Conservation (phyloP, 2,113 vertebrate species). For the Microtus pennsylvanicus region DNA sequence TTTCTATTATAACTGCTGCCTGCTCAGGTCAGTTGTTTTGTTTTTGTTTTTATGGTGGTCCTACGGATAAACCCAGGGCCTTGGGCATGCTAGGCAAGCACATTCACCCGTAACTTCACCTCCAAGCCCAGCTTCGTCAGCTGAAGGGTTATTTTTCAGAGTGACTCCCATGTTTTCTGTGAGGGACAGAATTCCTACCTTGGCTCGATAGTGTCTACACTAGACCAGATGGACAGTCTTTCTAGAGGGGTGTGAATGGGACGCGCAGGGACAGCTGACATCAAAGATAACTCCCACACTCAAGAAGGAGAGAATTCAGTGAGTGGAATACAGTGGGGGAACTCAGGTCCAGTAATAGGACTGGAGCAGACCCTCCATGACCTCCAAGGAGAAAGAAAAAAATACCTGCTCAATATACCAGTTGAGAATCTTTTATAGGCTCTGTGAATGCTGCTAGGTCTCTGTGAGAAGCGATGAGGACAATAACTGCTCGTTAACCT, state of each 20-base stretch:
- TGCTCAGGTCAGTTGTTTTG: not conserved
- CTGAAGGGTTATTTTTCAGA: not conserved
- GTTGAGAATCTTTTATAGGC: not conserved
- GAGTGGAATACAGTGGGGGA: not conserved
- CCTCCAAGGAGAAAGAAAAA: too few relatives aligned
- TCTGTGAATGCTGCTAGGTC: not conserved
- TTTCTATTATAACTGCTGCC: not conserved
- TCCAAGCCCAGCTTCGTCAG: not conserved
- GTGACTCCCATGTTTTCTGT: not conserved
- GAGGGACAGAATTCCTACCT: not conserved
- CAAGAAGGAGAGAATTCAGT: not conserved
- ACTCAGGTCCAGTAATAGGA: not conserved
- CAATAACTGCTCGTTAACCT: not conserved
- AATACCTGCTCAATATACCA: not conserved
- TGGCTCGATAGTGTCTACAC: not conserved
- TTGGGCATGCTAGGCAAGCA: too few relatives aligned
- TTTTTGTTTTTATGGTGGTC: not conserved
- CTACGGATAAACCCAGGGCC: not conserved
- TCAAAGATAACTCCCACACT: not conserved
- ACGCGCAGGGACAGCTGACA: fast-evolving
- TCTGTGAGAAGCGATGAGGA: not conserved
- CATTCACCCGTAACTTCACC: not conserved
- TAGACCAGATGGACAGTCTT: not conserved
- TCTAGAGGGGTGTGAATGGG: not conserved
- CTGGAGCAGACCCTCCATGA: not conserved